These are phyloP conservation scores for Ciconia boyciana DNA, from an alignment of 2,113 vertebrate genomes.

Conservation along the genomic window DNA sequence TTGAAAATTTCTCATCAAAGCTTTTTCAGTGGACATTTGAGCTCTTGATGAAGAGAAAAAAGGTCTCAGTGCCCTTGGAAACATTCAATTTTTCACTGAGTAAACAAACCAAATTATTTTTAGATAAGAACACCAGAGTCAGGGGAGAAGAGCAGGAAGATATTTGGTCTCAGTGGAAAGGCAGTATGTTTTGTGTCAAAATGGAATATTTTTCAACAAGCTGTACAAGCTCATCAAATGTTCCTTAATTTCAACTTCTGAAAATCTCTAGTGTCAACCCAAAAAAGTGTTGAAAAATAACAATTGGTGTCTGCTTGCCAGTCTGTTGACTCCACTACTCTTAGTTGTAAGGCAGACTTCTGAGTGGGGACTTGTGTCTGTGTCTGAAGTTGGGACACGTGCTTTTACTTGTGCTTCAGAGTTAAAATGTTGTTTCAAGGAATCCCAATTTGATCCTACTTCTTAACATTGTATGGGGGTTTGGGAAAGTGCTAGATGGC, in stretches of 20 bases:
- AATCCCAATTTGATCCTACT: neutral
- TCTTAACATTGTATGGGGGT: neutral
- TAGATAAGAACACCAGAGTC: neutral
- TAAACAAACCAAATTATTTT: slow-evolving; percentile 50
- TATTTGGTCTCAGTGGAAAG: neutral
- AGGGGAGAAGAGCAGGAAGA: neutral
- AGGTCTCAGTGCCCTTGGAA: slow-evolving; percentile 1
- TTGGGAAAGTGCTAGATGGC: neutral
- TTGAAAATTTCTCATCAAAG: slow-evolving; percentile 44
- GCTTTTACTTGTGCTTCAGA: neutral
- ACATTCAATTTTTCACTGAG: slow-evolving; percentile 25
- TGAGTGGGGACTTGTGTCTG: neutral
- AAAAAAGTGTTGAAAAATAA: neutral
- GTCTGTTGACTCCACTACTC: neutral
- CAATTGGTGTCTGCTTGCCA: neutral
- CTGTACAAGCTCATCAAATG: neutral
- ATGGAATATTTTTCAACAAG: neutral
- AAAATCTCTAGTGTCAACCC: neutral
- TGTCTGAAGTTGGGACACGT: neutral
- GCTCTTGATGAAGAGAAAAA: slow-evolving; percentile 3
- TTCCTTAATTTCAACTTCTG: neutral
- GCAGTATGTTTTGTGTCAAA: slow-evolving; percentile 3
- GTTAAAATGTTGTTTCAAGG: neutral
- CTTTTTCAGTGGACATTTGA: slow-evolving; percentile 5
- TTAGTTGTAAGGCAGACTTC: neutral